A percentile compares a stretch with the other conserved stretches of the same genome.
phyloP scores from a whole-genome alignment of 2,797 vertebrate species.

The Thripadectes ignobilis region DNA sequence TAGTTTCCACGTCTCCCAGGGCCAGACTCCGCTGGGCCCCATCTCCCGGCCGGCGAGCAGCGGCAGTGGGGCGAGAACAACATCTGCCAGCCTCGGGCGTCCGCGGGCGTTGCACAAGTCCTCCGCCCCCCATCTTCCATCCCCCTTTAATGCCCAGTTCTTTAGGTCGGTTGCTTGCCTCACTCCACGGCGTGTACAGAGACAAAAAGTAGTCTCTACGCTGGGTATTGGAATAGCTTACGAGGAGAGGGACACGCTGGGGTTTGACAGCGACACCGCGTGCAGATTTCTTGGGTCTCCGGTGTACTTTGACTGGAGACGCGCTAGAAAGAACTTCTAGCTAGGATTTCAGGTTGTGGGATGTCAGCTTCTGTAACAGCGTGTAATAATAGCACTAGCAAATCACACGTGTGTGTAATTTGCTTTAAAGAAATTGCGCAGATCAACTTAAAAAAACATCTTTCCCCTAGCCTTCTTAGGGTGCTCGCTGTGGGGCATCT shows the following conservation, averaged over 20 bases:
- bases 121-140: fast-evolving
- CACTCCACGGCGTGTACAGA: neutral
- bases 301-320: neutral
- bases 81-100: fast-evolving
- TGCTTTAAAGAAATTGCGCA: neutral
- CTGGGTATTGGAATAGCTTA: fast-evolving
- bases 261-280: neutral
- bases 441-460: fast-evolving
- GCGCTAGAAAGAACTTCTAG: neutral
- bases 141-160: neutral
- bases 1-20: neutral
- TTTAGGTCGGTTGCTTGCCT: neutral
- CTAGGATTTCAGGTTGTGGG: neutral
- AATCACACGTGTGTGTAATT: neutral
- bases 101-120: fast-evolving
- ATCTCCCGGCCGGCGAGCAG: neutral
- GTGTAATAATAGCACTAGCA: neutral
- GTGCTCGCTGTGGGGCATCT: neutral
- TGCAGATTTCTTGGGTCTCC: neutral
- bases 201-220: neutral
- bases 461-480: neutral
- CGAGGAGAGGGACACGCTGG: fast-evolving
- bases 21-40: no score
- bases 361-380: neutral
- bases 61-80: neutral